Evolutionary conservation across 2,113 vertebrate genomes (phyloP).

Genomic region (Silurus meridionalis): DNA sequence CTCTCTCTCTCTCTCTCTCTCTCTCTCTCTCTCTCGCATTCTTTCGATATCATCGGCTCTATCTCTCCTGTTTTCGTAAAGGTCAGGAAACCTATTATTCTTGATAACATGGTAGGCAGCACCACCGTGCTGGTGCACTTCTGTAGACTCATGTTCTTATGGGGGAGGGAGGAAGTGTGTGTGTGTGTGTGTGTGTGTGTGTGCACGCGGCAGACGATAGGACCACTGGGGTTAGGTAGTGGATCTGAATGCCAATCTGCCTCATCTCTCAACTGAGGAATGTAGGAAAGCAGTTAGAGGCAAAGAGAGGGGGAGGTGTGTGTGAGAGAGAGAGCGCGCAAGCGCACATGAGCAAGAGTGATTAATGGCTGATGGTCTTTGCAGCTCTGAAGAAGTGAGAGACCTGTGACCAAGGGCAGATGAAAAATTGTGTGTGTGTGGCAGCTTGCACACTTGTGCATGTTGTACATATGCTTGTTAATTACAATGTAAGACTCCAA

Average conservation of each 20-base stretch:
- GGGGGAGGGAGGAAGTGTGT: neutral
- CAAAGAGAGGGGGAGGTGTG: constrained; percentile 13
- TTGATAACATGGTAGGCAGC: constrained; percentile 39
- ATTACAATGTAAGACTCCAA: neutral
- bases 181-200: neutral
- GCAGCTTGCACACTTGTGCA: neutral
- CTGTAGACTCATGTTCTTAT: constrained; percentile 4
- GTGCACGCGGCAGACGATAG: constrained; percentile 6
- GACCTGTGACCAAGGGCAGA: constrained; percentile 45
- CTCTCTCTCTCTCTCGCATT: neutral
- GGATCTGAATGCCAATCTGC: constrained; percentile 37
- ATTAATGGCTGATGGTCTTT: constrained; percentile 35
- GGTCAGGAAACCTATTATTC: constrained; percentile 49
- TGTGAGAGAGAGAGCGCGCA: neutral
- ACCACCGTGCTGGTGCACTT: constrained; percentile 28
- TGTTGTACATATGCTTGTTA: neutral
- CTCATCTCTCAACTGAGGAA: constrained; percentile 33
- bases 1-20: neutral
- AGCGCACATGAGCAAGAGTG: neutral
- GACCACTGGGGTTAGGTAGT: constrained; percentile 29
- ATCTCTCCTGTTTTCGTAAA: constrained; percentile 47
- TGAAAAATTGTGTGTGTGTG: constrained; percentile 33
- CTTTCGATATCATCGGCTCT: constrained; percentile 8
- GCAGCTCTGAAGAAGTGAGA: constrained; percentile 41
- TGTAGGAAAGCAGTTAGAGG: constrained; percentile 22